Conservation (phyloP, 2,113 vertebrate genomes). For the Athene noctua region DNA sequence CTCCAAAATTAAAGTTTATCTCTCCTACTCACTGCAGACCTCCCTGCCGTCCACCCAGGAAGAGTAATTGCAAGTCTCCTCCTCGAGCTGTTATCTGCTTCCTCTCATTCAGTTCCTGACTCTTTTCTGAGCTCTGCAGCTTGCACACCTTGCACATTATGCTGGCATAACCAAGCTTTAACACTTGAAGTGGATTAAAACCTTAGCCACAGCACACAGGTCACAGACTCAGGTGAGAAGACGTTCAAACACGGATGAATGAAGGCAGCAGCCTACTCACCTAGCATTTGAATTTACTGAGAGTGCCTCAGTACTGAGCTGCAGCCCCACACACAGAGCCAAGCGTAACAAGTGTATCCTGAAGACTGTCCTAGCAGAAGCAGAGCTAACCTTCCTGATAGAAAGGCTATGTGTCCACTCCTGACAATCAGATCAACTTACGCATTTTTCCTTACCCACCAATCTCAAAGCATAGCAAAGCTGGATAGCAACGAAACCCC, state of each 20-base stretch:
- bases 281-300: background rate
- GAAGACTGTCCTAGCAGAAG: background rate
- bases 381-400: background rate
- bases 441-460: background rate
- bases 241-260: background rate
- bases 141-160: background rate
- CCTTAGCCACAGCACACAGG: background rate
- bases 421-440: background rate
- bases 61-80: background rate
- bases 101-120: background rate
- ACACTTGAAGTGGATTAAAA: background rate
- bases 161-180: background rate
- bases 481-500: background rate
- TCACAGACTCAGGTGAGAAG: background rate
- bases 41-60: background rate
- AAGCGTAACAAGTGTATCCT: fast-evolving
- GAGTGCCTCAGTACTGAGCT: background rate
- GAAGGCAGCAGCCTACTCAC: background rate
- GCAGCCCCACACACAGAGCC: background rate
- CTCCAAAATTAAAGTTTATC: background rate
- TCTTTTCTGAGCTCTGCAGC: background rate
- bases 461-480: background rate
- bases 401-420: fast-evolving
- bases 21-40: background rate
- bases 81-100: background rate